phyloP scores from a whole-genome alignment of 2,888 invertebrate genomes.

The Cantharis rustica region DNA sequence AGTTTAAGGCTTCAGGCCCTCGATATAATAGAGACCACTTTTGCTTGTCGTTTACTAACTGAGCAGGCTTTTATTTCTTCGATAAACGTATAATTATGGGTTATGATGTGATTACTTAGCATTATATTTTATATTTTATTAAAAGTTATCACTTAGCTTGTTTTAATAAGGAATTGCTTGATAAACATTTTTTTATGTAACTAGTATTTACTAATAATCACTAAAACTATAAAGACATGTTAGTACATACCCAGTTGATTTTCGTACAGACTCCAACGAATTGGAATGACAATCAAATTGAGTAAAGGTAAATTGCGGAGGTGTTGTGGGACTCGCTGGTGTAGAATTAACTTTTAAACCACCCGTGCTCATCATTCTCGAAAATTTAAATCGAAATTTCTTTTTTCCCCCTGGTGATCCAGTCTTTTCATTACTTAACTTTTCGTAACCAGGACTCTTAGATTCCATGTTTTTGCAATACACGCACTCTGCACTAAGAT shows the following conservation, averaged over 20 bases:
- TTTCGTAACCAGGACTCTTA: constrained; percentile 39
- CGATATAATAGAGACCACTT: too few species aligned
- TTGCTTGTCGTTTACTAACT: too few species aligned
- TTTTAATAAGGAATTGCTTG: too few species aligned
- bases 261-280: constrained; percentile 21
- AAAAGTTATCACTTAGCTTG: neutral
- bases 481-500: neutral
- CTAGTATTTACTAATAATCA: neutral
- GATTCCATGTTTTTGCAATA: constrained; percentile 37
- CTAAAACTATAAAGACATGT: neutral
- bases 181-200: neutral
- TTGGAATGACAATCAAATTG: constrained; percentile 14
- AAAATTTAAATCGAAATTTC: constrained; percentile 40
- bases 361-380: constrained; percentile 42
- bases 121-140: neutral
- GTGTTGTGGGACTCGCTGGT: constrained; percentile 21
- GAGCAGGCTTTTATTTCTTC: too few species aligned
- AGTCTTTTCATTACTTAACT: constrained; percentile 32
- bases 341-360: constrained; percentile 25
- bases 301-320: constrained; percentile 2
- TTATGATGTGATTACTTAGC: too few species aligned
- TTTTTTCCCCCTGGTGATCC: constrained; percentile 27
- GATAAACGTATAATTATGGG: too few species aligned
- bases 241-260: constrained; percentile 17
- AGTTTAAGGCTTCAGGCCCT: too few species aligned